A percentile compares a stretch with the other conserved stretches of the same genome.
phyloP scores from a whole-genome alignment of 23 tunicate genomes.

The Halocynthia aurantium region DNA sequence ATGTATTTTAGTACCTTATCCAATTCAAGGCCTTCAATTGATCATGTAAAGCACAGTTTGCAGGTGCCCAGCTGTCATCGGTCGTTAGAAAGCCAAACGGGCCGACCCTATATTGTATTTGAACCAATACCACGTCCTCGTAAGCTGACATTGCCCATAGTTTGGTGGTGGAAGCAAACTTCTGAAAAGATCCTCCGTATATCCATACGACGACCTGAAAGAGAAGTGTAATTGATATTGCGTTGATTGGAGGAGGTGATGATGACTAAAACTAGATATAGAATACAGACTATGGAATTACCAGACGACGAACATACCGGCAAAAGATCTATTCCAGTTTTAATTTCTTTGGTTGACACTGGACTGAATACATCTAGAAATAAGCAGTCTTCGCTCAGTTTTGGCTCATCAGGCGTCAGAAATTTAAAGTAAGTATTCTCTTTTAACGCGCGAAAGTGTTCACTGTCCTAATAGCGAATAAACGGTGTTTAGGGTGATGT shows the following conservation, averaged over 20 bases:
- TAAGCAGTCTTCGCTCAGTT: conserved; percentile 67
- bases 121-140: conserved; percentile 83
- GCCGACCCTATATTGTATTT: conserved; percentile 81
- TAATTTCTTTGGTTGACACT: conserved; percentile 2
- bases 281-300: too few relatives aligned
- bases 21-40: conserved; percentile 78
- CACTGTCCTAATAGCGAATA: conserved; percentile 36
- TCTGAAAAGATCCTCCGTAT: conserved; percentile 78
- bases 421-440: conserved; percentile 29
- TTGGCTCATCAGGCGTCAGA: conserved; percentile 29
- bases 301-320: conserved; percentile 32
- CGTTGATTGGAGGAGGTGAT: too few relatives aligned
- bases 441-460: conserved; percentile 11
- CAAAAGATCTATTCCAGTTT: background rate
- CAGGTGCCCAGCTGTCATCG: conserved; percentile 67
- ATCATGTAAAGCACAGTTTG: conserved; percentile 64
- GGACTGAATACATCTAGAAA: conserved; percentile 73
- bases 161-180: conserved; percentile 50
- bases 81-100: conserved; percentile 77
- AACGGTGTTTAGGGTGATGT: background rate
- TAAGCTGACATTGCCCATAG: conserved; percentile 82
- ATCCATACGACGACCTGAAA: conserved; percentile 78
- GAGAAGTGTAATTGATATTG: background rate
- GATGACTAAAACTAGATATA: background rate
- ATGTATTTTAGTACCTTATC: conserved; percentile 49